These are phyloP conservation scores for Chroicocephalus ridibundus DNA, from an alignment of 2,113 vertebrate genomes.

Conservation along the genomic window DNA sequence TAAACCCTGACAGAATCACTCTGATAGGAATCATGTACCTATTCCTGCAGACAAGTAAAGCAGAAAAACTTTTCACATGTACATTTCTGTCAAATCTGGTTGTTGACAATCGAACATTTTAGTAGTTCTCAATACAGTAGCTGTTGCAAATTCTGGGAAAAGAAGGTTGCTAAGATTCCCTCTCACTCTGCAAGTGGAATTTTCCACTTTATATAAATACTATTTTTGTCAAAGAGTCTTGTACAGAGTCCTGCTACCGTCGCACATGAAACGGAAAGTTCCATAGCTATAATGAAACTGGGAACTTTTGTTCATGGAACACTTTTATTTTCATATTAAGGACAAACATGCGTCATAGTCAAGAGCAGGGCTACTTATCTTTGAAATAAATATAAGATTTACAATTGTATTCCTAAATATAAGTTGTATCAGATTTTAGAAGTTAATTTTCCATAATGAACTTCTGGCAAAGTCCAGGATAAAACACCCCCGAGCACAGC, in stretches of 20 bases:
- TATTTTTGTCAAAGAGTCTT: conserved; percentile 18
- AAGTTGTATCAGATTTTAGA: neutral
- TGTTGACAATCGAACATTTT: neutral
- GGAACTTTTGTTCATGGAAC: neutral
- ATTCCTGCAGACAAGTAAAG: neutral
- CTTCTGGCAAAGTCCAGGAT: neutral
- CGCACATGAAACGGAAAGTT: conserved; percentile 17
- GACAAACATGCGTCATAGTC: neutral
- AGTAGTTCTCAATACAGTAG: neutral
- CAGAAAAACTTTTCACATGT: neutral
- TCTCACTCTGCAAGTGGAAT: neutral
- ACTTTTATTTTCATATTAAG: neutral
- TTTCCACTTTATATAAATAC: conserved; percentile 18
- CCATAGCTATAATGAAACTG: neutral
- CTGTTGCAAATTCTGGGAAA: neutral
- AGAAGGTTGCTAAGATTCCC: neutral
- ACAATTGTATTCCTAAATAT: neutral
- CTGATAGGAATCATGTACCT: neutral
- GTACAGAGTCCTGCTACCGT: neutral
- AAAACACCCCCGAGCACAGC: neutral
- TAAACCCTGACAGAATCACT: neutral
- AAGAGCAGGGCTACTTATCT: neutral
- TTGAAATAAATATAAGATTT: neutral
- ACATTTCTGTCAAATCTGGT: neutral
- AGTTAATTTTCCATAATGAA: neutral